Percentiles rank a stretch among this genome's conserved stretches.
phyloP scores from a whole-genome alignment of 2,797 vertebrate species.

The Pangasius macronema region DNA sequence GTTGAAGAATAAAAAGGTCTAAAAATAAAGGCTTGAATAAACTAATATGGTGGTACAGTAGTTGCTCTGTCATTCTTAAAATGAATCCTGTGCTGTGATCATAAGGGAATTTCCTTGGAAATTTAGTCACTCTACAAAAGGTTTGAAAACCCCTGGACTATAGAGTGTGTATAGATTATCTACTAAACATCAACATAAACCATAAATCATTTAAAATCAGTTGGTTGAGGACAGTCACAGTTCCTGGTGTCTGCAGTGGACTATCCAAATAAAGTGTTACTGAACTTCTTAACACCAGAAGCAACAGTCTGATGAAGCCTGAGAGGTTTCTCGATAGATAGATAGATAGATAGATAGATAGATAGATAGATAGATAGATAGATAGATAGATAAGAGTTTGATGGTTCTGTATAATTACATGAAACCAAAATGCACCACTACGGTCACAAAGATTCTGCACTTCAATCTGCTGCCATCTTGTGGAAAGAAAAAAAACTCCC shows the following conservation, averaged over 20 bases:
- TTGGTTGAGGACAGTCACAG: no score
- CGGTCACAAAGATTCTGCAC: neutral
- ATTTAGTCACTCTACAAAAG: no score
- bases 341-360: neutral
- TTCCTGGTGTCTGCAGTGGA: no score
- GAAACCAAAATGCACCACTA: neutral
- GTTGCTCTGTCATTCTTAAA: neutral
- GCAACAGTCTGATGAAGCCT: neutral
- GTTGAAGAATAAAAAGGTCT: neutral
- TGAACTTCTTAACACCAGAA: no score
- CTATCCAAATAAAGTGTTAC: no score
- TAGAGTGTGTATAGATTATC: no score
- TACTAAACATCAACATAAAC: no score
- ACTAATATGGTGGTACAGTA: neutral
- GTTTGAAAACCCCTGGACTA: no score
- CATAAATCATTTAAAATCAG: no score
- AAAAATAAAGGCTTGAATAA: neutral
- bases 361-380: neutral
- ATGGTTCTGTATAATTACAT: neutral
- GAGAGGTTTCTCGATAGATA: neutral
- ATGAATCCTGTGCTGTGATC: neutral
- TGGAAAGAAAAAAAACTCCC: conserved; percentile 2
- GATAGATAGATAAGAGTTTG: neutral
- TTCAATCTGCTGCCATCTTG: conserved; percentile 42
- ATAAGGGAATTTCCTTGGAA: neutral